Base-by-base conservation (phyloP, 2,113 vertebrate genomes). In the Grammomys dolichurus region DNA sequence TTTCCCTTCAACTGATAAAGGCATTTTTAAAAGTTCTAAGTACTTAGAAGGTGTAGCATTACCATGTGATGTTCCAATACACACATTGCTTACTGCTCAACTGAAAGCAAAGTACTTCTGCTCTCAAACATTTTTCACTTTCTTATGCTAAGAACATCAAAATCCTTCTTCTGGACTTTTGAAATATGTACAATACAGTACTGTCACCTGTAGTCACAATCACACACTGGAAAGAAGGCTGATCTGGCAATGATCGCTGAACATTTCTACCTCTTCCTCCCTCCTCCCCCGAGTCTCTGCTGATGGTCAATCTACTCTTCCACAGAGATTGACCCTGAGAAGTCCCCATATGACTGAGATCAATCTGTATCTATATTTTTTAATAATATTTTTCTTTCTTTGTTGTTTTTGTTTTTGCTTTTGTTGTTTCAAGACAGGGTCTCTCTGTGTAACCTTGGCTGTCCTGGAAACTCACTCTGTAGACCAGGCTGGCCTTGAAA, bases 161-260 rank as follows among this genome's bases (percentile, higher is more conserved):
- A 81, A 51, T 40, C 67, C 33, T 77, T 93, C 19, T 93, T 87
- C 84, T 81, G n/a, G 48, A 40, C 16, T 93, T 92, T 31, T 17
- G 26, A 87, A 43, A 26, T 36, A 76, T 24, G 80, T 13, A 26
- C 31, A 51, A 12, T 8, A 72, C 19, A 81, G 43, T 36, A 46
- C 7, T 60, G 51, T 36, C 40, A 14, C 10, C 63, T 72, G 46
- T 9, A 70, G 51, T 80, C 13, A n/a, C 31, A 1, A 14, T 6
- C n/a, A 1, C 28, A 78, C 36, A 65, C 31, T 7, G 63, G 63
- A 26, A 65, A 46, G 60, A 87, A 5, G 10, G 7, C 6, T 31
- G 7, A 5, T 4, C 28, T 16, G 36, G 72, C 76, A 33, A 19
- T n/a, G 51, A 51, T 26, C 11, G 26, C 36, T 48, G 19, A 11